Evolutionary conservation across 2,113 vertebrate genomes (phyloP), one percentile per base, ranked within the genome.

Genomic region (Dermatemys mawii): DNA sequence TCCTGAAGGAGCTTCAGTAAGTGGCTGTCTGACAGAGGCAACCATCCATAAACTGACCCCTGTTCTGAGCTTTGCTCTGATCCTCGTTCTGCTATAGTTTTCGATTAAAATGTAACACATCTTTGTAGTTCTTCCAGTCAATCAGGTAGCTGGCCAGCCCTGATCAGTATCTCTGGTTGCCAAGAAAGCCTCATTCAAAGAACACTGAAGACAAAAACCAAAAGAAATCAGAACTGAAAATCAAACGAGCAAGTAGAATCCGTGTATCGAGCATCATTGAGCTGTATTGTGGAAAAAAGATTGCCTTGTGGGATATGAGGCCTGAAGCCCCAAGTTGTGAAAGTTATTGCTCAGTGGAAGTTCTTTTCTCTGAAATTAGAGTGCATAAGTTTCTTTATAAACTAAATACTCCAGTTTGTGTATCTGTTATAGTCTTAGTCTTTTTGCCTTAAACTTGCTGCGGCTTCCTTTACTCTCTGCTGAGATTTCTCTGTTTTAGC

Each of bases 41-140:
- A 24, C 80, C 87, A 90, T 81, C 94, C 44, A 1, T 60, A 46
- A 85, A 84, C 55, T 46, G 3, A 88, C 27, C n/a, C 4, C 78
- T 67, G 3, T 41, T 80, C 82, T 81, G 70, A 60, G n/a, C 83
- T 91, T 92, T 82, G 90, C 76, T 87, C 70, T 63, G 51, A 22
- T 50, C 35, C 24, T 87, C 3, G 22, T 54, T 17, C 41, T 90
- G 4, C 88, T 4, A 2, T 75, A 76, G 29, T 2, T 41, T 89
- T 76, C 24, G 16, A 0, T 86, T 78, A 84, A 87, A 46, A 76
- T 27, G 73, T 76, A 76, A 46, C 24, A 46, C 3, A 81, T 78
- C 83, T 86, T 83, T 82, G 80, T 63, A 83, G 46, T 60, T 90
- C 14, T 0, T 73, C 86, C 38, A 57, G 50, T n/a, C 48, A 5